A percentile compares a stretch with the other conserved stretches of the same genome.
Evolutionary conservation across 1,140 invertebrate genomes (phyloP).

Genomic region (Brevipalpus yothersi): DNA sequence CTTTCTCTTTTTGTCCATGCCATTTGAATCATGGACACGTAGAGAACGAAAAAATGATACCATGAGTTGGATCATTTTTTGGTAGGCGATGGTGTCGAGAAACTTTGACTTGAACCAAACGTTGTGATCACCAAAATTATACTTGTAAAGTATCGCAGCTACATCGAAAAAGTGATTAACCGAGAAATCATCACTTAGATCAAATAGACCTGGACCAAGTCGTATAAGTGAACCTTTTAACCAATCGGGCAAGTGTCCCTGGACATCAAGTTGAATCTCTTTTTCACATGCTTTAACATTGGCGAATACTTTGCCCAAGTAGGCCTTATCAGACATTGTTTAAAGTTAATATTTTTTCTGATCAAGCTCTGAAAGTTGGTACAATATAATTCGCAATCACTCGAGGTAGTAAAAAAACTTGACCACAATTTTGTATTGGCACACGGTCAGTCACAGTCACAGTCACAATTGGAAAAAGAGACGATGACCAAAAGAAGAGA

Average conservation of each 20-base stretch:
- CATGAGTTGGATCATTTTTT: slow-evolving; percentile 13
- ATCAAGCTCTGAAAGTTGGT: no score
- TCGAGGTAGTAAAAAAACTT: no score
- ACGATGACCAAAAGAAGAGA: no score
- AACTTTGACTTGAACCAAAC: slow-evolving; percentile 17
- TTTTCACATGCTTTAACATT: background rate
- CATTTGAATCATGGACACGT: slow-evolving; percentile 23
- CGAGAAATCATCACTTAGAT: slow-evolving; percentile 20
- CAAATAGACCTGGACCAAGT: slow-evolving; percentile 26
- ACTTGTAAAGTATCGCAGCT: slow-evolving; percentile 19
- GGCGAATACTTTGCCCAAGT: background rate
- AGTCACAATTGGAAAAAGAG: no score
- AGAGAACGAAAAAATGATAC: no score
- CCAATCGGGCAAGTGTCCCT: slow-evolving; percentile 24
- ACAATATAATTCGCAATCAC: no score
- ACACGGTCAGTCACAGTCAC: no score
- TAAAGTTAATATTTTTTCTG: no score
- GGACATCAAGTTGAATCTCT: background rate
- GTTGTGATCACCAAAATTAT: slow-evolving; percentile 15
- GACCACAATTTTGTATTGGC: no score
- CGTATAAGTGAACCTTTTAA: slow-evolving; percentile 23
- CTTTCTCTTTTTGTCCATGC: slow-evolving; percentile 17
- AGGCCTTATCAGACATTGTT: no score
- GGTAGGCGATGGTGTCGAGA: slow-evolving; percentile 20
- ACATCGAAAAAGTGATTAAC: slow-evolving; percentile 22